Conservation (phyloP, 2,113 vertebrate species). For the Myrmecophaga tridactyla region DNA sequence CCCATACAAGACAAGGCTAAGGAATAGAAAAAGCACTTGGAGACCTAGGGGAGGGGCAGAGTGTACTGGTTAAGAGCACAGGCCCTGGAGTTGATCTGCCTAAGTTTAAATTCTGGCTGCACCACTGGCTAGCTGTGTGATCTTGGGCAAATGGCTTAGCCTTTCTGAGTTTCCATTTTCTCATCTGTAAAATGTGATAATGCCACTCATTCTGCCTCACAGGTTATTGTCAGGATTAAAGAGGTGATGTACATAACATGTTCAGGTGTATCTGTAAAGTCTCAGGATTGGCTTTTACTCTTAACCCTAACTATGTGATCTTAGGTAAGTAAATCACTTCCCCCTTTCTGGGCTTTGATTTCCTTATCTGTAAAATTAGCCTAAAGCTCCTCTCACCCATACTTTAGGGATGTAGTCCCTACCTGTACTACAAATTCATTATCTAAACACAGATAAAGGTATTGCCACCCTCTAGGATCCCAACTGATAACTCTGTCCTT, state of each 20-base stretch:
- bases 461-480: background rate
- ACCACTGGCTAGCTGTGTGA: no score
- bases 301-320: background rate
- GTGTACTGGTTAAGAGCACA: background rate
- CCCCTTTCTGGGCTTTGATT: background rate
- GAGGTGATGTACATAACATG: background rate
- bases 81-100: background rate
- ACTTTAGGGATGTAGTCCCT: background rate
- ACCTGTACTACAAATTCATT: background rate
- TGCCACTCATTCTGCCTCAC: background rate
- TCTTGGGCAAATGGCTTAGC: background rate
- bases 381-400: background rate
- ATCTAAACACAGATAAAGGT: background rate
- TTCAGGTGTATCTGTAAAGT: background rate
- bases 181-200: constrained; percentile 2
- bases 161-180: constrained; percentile 32
- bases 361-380: background rate
- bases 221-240: background rate
- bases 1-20: background rate
- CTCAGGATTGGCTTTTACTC: background rate
- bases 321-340: background rate
- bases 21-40: background rate
- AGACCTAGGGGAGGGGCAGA: background rate
- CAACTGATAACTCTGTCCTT: background rate
- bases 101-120: background rate